phyloP scores from a whole-genome alignment of 2,113 vertebrate genomes.

The Myotis davidii region DNA sequence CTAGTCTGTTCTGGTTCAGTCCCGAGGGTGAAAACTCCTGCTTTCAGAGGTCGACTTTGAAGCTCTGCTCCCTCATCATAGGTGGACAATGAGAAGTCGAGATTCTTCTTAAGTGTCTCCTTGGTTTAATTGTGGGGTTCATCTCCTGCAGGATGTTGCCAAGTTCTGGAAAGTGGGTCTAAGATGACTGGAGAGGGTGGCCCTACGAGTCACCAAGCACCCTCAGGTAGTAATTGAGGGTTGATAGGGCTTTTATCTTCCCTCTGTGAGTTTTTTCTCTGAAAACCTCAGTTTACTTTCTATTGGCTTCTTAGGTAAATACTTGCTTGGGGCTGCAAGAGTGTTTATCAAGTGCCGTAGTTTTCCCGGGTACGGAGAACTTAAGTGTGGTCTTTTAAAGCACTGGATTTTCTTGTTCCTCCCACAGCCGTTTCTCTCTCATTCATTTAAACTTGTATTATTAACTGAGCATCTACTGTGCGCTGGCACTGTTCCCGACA shows the following conservation, averaged over 20 bases:
- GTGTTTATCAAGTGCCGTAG: not conserved
- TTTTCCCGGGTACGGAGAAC: not conserved
- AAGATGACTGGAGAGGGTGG: not conserved
- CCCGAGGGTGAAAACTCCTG: not conserved
- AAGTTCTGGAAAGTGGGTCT: not conserved
- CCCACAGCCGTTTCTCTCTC: not conserved
- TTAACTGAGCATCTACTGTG: not conserved
- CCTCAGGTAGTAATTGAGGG: not conserved
- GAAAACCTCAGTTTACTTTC: not conserved
- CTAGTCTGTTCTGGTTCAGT: rapidly evolving
- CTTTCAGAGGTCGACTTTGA: not conserved
- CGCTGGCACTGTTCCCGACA: not conserved
- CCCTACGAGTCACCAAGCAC: too few species aligned
- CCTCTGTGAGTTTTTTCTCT: not conserved
- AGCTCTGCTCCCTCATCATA: not conserved
- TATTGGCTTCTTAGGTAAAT: not conserved
- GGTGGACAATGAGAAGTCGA: not conserved
- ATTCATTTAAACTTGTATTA: not conserved
- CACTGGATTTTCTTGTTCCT: not conserved
- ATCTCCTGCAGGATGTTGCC: not conserved
- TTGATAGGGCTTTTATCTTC: not conserved
- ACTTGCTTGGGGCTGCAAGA: not conserved
- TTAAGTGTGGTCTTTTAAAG: not conserved
- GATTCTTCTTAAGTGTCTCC: not conserved
- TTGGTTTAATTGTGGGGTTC: not conserved